phyloP scores from a whole-genome alignment of 2,113 vertebrate species.

The Lipotes vexillifer region DNA sequence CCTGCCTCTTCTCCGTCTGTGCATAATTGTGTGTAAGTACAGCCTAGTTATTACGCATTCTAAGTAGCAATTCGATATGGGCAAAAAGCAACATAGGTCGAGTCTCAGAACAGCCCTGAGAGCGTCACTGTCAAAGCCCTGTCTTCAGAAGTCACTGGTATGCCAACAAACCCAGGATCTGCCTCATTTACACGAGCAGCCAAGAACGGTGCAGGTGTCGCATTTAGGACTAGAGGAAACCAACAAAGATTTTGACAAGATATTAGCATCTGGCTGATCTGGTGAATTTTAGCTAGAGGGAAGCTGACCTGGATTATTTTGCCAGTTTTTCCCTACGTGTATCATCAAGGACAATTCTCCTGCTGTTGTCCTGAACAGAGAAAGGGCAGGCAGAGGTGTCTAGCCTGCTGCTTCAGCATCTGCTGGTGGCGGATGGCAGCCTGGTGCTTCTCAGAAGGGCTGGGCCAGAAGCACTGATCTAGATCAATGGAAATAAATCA shows the following conservation, averaged over 20 bases:
- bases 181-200: not conserved
- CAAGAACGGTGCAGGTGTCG: fast-evolving
- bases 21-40: not conserved
- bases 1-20: not conserved
- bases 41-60: not conserved
- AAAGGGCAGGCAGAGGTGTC: not conserved
- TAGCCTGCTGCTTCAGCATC: not conserved
- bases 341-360: slow-evolving; percentile 19
- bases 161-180: not conserved
- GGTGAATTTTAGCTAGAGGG: not conserved
- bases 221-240: not conserved
- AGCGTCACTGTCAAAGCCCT: not conserved
- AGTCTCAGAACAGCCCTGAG: not conserved
- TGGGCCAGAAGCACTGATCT: not conserved
- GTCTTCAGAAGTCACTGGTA: not conserved
- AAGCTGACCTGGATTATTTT: not conserved
- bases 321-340: not conserved
- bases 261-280: not conserved
- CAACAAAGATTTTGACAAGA: not conserved
- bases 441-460: not conserved
- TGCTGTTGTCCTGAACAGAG: not conserved
- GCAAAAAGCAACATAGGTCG: not conserved
- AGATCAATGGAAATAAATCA: not conserved
- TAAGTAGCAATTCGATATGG: not conserved
- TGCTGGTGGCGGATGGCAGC: not conserved